Conservation (phyloP, 2,888 invertebrate species). For the Tinea pellionella region DNA sequence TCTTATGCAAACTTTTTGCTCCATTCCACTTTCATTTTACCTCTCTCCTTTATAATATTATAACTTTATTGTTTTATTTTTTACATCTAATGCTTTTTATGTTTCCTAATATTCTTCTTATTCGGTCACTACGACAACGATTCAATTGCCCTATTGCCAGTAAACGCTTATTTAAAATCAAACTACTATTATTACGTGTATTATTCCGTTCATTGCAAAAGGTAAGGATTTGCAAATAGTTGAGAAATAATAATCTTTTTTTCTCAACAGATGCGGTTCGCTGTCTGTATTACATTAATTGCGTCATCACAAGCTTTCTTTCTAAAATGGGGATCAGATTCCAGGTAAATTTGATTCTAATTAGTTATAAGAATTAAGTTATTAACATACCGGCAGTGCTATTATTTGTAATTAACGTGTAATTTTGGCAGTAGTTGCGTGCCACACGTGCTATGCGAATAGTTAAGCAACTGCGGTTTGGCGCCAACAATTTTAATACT, state of each 20-base stretch:
- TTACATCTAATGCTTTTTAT: background rate
- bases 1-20: constrained; percentile 5
- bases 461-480: constrained; percentile 2
- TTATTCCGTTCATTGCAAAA: too few species aligned
- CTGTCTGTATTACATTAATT: constrained; percentile 43
- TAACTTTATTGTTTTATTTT: background rate
- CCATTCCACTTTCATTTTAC: constrained; percentile 7
- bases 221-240: too few species aligned
- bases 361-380: constrained; percentile 18
- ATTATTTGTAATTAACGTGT: background rate
- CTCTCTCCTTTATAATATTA: constrained; percentile 5
- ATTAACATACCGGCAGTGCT: constrained; percentile 16
- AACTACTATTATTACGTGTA: too few species aligned
- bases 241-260: background rate
- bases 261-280: constrained; percentile 47
- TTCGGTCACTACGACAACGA: background rate
- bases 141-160: too few species aligned
- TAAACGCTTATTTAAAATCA: too few species aligned
- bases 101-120: background rate
- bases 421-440: background rate
- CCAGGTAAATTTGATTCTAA: constrained; percentile 35
- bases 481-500: background rate
- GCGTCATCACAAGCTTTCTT: constrained; percentile 64
- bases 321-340: constrained; percentile 63
- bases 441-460: constrained; percentile 15